Base-by-base conservation (phyloP, 2,888 invertebrate genomes). In the Stratiomys singularior region DNA sequence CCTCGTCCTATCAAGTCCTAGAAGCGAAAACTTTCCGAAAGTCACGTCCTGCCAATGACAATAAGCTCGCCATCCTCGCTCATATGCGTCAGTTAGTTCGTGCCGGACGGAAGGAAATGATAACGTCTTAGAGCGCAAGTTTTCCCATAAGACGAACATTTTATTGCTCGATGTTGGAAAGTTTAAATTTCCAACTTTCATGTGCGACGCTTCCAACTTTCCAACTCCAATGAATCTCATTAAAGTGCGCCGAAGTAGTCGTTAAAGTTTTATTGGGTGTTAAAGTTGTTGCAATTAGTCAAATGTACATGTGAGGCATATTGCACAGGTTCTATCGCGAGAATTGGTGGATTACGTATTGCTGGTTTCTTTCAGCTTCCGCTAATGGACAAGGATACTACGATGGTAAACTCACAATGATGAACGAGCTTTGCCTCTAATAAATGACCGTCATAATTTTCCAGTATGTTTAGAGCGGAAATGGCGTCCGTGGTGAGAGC, bases 211-310 rank as follows among this genome's bases (percentile, higher is more conserved):
- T 47, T 5, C 27, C 9, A n/a, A 1, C 15, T 21, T 69, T 4
- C 13, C 11, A 27, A 18, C 15, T 27, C 27, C 56, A 58, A 74
- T 58, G 74, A 74, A 58, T 58, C 74, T 28, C 58, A 74, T 58
- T 74, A 74, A 60, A 74, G 58, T 74, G 58, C 37, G 58, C 37
- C 74, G 44, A 21, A 58, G 46, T 23, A 21, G 60, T 30, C 74
- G 58, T 74, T 74, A 74, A 74, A 74, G 74, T 58, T 74, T 74
- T 60, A 74, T 58, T 74, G 74, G 44, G 74, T 74, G 74, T 37
- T 58, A 58, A 74, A 74, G 21, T 74, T 74, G 25, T 37, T 18
- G 74, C 60, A 74, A 74, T 74, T 74, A 58, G 58, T 60, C 74
- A 74, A 58, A 74, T 37, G 37, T 37, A 56, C 74, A 74, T 60